A percentile compares a stretch with the other conserved stretches of the same genome.
Evolutionary conservation across 1,140 invertebrate genomes (phyloP).

Genomic region (Idris sp.): DNA sequence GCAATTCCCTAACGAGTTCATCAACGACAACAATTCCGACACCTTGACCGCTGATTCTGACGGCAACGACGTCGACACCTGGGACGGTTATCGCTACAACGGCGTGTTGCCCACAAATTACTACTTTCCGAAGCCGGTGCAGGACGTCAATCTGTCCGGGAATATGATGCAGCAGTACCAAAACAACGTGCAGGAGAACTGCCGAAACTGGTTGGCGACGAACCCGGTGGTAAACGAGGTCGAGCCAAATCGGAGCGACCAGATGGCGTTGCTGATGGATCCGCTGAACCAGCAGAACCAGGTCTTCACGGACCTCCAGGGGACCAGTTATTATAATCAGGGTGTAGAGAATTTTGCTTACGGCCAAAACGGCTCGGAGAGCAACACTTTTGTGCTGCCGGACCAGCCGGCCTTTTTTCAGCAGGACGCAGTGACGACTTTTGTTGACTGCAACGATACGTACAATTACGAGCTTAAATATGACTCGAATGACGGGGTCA

Average conservation of each 20-base stretch:
- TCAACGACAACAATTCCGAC: conserved; percentile 70
- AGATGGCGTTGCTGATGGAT: no score
- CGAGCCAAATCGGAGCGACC: conserved; percentile 28
- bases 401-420: conserved; percentile 32
- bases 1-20: conserved; percentile 49
- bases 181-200: conserved; percentile 65
- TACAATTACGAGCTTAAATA: conserved; percentile 47
- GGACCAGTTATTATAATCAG: conserved; percentile 43
- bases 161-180: conserved; percentile 19
- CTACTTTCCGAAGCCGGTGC: conserved; percentile 55
- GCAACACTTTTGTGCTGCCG: conserved; percentile 20
- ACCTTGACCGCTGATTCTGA: conserved; percentile 74
- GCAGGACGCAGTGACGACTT: conserved; percentile 21
- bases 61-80: conserved; percentile 58
- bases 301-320: conserved; percentile 32
- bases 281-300: conserved; percentile 8
- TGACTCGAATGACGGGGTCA: conserved; percentile 27
- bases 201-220: conserved; percentile 66
- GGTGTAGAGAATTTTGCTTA: conserved; percentile 22
- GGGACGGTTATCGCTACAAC: conserved; percentile 30
- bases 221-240: conserved; percentile 27
- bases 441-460: conserved; percentile 36
- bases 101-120: conserved; percentile 8
- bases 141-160: conserved; percentile 1
- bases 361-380: conserved; percentile 5